Evolutionary conservation across 2,113 vertebrate species (phyloP), one percentile per base, ranked within the genome.

Genomic region (Sinocyclocheilus maitianheensis): DNA sequence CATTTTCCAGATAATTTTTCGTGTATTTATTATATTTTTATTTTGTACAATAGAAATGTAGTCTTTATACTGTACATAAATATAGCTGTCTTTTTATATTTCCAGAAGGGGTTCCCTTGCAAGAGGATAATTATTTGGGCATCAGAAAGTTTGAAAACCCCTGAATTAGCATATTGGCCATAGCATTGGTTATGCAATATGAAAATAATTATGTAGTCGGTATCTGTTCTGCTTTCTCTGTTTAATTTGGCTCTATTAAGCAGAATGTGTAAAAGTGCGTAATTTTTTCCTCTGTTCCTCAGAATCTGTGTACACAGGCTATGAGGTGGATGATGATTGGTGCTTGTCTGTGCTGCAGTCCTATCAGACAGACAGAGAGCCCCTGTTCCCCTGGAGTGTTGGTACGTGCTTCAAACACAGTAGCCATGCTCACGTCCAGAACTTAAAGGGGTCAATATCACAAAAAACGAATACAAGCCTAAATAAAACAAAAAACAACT

Each of bases 241-340:
- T 43, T 43, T 37, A 3, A 37, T 71, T 22, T 48, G 43, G 5
- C 76, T 78, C 14, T 58, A 55, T 30, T 26, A 62, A 40, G 22
- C 77, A 8, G 34, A 37, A 78, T 78, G 14, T 55, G 18, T 55
- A 55, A 55, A 55, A 18, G 53, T 20, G 53, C 1, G 0, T 46
- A 10, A 3, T 34, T 37, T n/a, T 16, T 85, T 11, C 14, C 37
- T 58, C 8, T 48, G 34, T 82, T 85, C 65, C 77, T 37, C 87
- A 98, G 97, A 95, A 0, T 94, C 96, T 0, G 89, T 98, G 84
- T 96, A 96, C 82, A 96, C 94, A 9, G 88, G 90, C 34, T 97
- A 95, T 46, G 95, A 96, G 89, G 96, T 97, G 85, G 97, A 97
- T 3, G 96, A 97, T 5, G 96, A 97, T 89, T 98, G 97, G 97